These are phyloP conservation scores for Thermophis baileyi DNA, from an alignment of 2,113 vertebrate genomes.

Conservation along the genomic window DNA sequence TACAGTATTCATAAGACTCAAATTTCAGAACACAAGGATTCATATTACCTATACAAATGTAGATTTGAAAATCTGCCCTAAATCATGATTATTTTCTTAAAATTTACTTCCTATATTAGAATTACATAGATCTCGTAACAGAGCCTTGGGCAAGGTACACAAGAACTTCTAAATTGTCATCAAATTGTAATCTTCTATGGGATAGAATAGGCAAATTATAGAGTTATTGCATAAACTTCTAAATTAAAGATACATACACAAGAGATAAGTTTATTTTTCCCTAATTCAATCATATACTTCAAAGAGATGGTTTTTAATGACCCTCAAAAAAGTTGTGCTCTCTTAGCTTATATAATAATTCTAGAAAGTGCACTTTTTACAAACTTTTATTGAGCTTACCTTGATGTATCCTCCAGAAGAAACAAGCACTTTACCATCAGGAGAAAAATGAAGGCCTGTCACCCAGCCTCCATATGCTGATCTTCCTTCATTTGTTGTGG, in stretches of 20 bases:
- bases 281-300: neutral
- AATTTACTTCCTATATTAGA: neutral
- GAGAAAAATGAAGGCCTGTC: constrained; percentile 89
- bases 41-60: neutral
- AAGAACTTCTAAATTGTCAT: neutral
- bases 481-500: constrained; percentile 78
- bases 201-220: neutral
- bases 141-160: neutral
- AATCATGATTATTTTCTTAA: neutral
- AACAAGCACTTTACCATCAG: constrained; percentile 80
- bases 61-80: neutral
- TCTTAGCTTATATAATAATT: neutral
- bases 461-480: constrained; percentile 90
- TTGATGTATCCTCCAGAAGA: constrained; percentile 90
- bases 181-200: neutral
- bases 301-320: neutral
- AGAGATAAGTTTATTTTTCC: neutral
- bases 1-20: neutral
- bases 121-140: neutral
- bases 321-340: neutral
- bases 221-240: neutral
- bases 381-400: constrained; percentile 68
- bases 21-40: neutral
- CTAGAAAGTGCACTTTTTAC: neutral
- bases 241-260: neutral